Evolutionary conservation across 2,113 vertebrate species (phyloP).

Genomic region (Pterophyllum scalare): DNA sequence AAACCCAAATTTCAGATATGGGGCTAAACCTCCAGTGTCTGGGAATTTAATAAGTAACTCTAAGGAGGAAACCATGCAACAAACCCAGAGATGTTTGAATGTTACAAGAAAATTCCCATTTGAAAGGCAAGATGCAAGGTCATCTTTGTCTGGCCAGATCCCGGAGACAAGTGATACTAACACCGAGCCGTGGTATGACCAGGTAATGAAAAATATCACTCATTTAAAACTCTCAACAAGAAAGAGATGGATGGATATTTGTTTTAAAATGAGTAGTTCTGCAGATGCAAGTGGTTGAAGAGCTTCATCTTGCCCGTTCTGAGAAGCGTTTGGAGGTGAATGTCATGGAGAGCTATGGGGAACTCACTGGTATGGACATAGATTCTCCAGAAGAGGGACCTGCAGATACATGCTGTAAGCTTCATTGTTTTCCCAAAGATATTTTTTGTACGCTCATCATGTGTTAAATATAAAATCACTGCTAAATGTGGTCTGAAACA

Average conservation of each 20-base stretch:
- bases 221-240: neutral
- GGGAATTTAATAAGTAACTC: neutral
- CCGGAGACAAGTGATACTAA: neutral
- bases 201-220: constrained; percentile 48
- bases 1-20: neutral
- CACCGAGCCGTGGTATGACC: neutral
- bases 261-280: constrained; percentile 14
- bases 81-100: neutral
- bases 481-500: neutral
- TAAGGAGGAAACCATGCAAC: neutral
- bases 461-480: neutral
- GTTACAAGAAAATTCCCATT: neutral
- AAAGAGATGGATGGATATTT: neutral
- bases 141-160: neutral
- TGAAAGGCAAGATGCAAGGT: constrained; percentile 9
- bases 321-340: constrained; percentile 83
- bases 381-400: constrained; percentile 84
- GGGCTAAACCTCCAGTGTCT: neutral
- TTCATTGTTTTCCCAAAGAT: neutral
- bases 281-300: constrained; percentile 88
- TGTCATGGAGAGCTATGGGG: constrained; percentile 84
- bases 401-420: constrained; percentile 74
- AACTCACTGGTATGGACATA: constrained; percentile 92
- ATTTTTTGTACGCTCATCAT: fast-evolving
- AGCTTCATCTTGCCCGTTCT: constrained; percentile 86